These are phyloP conservation scores for Trissolcus brochymenae DNA, from an alignment of 2,888 invertebrate species.

Conservation along the genomic window DNA sequence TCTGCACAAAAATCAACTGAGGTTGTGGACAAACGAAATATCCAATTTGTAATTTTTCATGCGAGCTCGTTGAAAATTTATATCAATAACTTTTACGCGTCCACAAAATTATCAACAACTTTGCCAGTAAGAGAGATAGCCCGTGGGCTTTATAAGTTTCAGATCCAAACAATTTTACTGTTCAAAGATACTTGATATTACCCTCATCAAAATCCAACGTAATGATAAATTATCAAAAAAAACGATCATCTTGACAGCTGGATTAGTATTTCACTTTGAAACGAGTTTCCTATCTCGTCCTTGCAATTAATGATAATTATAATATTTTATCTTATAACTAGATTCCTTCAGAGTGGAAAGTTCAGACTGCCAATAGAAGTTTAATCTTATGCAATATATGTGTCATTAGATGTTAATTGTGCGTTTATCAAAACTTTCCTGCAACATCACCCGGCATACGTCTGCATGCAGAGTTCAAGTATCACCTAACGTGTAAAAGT, in stretches of 20 bases:
- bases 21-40: conserved; percentile 8
- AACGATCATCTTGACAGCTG: no score
- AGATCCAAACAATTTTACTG: conserved; percentile 34
- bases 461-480: conserved; percentile 12
- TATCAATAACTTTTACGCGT: conserved; percentile 28
- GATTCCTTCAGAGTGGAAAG: conserved; percentile 27
- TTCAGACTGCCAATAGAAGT: conserved; percentile 38
- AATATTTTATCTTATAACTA: conserved; percentile 10
- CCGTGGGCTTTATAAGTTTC: conserved; percentile 19
- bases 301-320: no score
- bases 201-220: no score
- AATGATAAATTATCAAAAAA: no score
- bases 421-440: conserved; percentile 37
- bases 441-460: conserved; percentile 17
- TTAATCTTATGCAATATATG: conserved; percentile 37
- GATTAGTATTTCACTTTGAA: no score
- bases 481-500: conserved; percentile 2
- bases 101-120: conserved; percentile 46
- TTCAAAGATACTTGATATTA: not conserved
- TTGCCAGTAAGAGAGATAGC: conserved; percentile 41
- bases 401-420: conserved; percentile 32
- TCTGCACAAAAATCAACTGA: not conserved
- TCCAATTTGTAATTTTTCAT: conserved; percentile 24
- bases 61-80: conserved; percentile 22
- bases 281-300: no score